A percentile compares a stretch with the other conserved stretches of the same genome.
Conservation (phyloP, 2,113 vertebrate species). For the Nesospiza acunhae region DNA sequence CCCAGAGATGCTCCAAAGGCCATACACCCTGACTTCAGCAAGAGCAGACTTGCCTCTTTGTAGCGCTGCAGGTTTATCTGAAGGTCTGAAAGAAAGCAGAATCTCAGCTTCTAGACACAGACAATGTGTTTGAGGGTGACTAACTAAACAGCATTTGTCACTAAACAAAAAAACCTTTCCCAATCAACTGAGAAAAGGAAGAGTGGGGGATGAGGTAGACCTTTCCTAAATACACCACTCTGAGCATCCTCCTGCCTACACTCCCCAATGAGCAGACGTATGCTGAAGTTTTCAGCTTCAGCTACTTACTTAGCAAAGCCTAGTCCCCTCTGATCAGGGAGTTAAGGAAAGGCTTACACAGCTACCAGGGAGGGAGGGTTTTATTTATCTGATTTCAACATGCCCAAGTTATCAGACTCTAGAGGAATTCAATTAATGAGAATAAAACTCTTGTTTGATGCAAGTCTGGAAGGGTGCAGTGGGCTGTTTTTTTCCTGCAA, state of each 20-base stretch:
- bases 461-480: conserved; percentile 27
- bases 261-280: not conserved
- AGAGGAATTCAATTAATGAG: conserved; percentile 63
- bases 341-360: conserved; percentile 52
- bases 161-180: not conserved
- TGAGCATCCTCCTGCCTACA: not conserved
- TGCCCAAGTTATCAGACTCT: conserved; percentile 54
- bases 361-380: conserved; percentile 31
- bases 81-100: not conserved
- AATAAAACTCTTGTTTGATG: conserved; percentile 59
- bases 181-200: not conserved
- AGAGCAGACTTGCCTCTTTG: not conserved
- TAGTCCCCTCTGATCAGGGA: conserved; percentile 37
- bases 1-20: fast-evolving
- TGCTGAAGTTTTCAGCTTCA: conserved; percentile 46
- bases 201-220: not conserved
- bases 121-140: not conserved
- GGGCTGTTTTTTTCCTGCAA: not conserved
- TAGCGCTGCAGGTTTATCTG: not conserved
- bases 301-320: conserved; percentile 7
- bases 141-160: not conserved
- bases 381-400: conserved; percentile 66
- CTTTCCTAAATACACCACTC: not conserved
- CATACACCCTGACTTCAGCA: not conserved
- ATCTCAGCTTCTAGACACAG: not conserved